Evolutionary conservation across 2,113 vertebrate genomes (phyloP).

Genomic region (Pipa parva): DNA sequence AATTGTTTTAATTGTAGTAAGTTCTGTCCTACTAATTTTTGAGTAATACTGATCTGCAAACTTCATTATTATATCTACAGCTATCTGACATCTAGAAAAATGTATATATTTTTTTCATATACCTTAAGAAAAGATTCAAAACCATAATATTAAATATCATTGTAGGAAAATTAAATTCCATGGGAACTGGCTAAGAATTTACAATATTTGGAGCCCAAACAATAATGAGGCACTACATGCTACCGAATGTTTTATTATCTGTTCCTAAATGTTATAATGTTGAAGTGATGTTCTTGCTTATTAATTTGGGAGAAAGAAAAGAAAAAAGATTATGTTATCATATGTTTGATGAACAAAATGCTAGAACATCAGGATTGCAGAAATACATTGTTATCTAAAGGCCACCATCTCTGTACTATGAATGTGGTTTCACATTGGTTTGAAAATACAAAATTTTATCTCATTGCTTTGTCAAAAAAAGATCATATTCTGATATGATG

Average conservation of each 20-base stretch:
- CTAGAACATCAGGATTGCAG: conserved; percentile 12
- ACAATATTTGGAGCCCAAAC: background rate
- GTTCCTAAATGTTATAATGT: background rate
- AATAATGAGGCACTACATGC: background rate
- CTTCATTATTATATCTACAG: no score
- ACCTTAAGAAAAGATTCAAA: no score
- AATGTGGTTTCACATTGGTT: background rate
- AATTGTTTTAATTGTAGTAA: no score
- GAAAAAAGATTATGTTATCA: conserved; percentile 14
- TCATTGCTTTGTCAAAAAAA: background rate
- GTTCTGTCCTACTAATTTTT: no score
- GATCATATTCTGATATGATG: conserved; percentile 1
- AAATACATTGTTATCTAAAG: conserved; percentile 31
- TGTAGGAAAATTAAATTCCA: no score
- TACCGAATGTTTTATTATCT: background rate
- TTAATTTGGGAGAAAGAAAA: background rate
- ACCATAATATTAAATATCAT: no score
- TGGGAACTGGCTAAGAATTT: no score
- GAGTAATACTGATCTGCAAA: no score
- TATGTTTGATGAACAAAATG: conserved; percentile 15
- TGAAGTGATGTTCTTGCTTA: background rate
- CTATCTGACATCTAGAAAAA: no score
- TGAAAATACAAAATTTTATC: background rate
- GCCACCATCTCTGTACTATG: conserved; percentile 3
- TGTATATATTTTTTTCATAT: no score